phyloP scores from a whole-genome alignment of 2,113 vertebrate genomes.

The Tachysurus fulvidraco region DNA sequence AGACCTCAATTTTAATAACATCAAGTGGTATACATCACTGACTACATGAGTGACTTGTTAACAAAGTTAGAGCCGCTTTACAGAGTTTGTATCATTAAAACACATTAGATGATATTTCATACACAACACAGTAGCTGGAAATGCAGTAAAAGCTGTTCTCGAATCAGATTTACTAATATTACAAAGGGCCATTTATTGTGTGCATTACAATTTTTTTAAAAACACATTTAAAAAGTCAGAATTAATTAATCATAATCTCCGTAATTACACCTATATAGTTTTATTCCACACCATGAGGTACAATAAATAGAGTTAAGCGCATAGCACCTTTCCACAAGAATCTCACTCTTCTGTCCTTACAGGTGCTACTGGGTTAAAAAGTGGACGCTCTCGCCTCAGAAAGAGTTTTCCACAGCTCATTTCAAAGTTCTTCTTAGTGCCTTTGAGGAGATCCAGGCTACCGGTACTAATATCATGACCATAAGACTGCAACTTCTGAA shows the following conservation, averaged over 20 bases:
- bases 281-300: neutral
- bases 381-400: constrained; percentile 78
- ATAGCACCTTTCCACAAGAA: neutral
- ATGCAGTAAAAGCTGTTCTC: neutral
- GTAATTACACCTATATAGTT: neutral
- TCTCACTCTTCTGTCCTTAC: constrained; percentile 68
- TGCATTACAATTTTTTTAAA: neutral
- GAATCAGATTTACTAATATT: neutral
- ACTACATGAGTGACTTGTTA: neutral
- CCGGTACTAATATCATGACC: constrained; percentile 78
- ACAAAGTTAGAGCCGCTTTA: neutral
- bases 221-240: neutral
- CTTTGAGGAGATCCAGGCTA: constrained; percentile 77
- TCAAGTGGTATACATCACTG: neutral
- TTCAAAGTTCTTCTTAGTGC: constrained; percentile 95
- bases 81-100: neutral
- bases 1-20: neutral
- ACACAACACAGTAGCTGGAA: neutral
- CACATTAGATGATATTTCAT: neutral
- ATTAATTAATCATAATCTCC: neutral
- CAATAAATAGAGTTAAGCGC: neutral
- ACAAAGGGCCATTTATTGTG: neutral
- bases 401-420: constrained; percentile 78
- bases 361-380: constrained; percentile 92
- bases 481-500: constrained; percentile 76